Evolutionary conservation across 2,113 vertebrate species (phyloP).

Genomic region (Alaudala cheleensis): DNA sequence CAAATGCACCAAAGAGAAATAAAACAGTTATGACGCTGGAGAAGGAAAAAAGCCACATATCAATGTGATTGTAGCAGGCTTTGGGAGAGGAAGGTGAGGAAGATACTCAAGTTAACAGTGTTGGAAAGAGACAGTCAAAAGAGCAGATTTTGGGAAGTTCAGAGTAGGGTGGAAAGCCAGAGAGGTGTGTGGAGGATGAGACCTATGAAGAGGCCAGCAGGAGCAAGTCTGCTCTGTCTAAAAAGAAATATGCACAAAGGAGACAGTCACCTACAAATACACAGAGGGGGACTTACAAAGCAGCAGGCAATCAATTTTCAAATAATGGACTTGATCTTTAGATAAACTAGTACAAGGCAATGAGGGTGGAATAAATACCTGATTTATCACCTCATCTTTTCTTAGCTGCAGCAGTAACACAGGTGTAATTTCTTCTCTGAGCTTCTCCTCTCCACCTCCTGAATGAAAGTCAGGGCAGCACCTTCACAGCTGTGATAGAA

Average conservation of each 20-base stretch:
- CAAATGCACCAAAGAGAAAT: neutral
- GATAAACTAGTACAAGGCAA: neutral
- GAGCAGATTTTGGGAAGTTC: neutral
- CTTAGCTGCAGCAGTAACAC: neutral
- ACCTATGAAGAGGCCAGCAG: neutral
- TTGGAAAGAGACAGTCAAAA: neutral
- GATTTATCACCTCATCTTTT: neutral
- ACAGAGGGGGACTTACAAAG: neutral
- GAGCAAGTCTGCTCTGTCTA: neutral
- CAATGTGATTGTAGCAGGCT: neutral
- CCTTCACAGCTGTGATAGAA: neutral
- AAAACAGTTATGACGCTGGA: neutral
- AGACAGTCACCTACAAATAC: neutral
- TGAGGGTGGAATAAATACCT: neutral
- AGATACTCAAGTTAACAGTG: neutral
- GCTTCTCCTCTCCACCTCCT: neutral
- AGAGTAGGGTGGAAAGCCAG: neutral
- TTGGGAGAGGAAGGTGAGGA: neutral
- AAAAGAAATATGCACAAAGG: neutral
- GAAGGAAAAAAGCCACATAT: neutral
- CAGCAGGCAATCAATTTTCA: neutral
- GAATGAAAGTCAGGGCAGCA: neutral
- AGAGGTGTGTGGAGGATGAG: neutral
- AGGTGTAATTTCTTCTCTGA: neutral
- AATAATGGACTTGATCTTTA: neutral